Conservation (phyloP, 2,888 invertebrate genomes). For the Ornithoptera priamus region DNA sequence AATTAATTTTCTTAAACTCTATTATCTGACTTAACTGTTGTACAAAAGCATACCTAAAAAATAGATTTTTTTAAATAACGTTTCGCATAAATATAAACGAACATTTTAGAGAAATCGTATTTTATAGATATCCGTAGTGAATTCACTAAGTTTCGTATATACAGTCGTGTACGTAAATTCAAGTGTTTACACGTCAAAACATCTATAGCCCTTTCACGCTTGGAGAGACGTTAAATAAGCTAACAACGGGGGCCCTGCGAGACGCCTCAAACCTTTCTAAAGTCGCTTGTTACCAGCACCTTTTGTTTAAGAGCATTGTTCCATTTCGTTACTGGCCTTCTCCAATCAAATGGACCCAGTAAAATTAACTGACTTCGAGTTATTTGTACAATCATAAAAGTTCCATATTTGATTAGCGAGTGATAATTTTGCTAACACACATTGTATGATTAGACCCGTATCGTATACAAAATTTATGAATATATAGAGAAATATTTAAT, state of each 20-base stretch:
- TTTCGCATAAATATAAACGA: not conserved
- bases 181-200: slow-evolving; percentile 9
- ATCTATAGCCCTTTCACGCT: slow-evolving; percentile 54
- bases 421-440: slow-evolving; percentile 4
- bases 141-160: not conserved
- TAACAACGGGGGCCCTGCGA: slow-evolving; percentile 59
- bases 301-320: slow-evolving; percentile 43
- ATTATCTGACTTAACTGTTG: no score
- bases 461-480: no score
- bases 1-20: no score
- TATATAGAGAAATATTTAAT: no score
- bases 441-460: slow-evolving; percentile 4
- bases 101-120: not conserved
- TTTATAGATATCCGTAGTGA: no score
- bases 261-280: slow-evolving; percentile 58
- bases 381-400: not conserved
- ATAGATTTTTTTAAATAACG: no score
- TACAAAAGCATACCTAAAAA: no score
- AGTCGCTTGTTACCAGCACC: slow-evolving; percentile 46
- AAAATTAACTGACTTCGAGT: not conserved
- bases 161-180: not conserved
- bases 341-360: slow-evolving; percentile 14
- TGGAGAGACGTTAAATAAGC: slow-evolving; percentile 60
- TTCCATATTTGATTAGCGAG: not conserved
- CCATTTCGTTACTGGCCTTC: slow-evolving; percentile 26